Base-by-base conservation (phyloP, 2,888 invertebrate genomes). In the Troides helena region DNA sequence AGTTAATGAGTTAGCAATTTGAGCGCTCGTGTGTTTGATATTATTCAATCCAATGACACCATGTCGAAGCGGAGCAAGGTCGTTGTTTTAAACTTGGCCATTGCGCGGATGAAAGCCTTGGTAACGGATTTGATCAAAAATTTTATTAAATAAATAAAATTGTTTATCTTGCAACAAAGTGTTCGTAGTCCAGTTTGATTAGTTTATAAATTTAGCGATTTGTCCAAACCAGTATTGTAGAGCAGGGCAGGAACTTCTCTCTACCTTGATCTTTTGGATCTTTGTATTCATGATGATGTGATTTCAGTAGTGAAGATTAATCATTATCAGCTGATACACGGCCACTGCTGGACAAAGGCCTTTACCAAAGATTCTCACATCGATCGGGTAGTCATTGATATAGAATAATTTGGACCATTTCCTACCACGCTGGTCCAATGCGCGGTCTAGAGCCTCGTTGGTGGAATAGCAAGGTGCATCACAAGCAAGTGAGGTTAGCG, bases 1-100 rank as follows among this genome's bases (percentile, higher is more conserved):
- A 71, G 62, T 66, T 69, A 72, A 73, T 72, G 71, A 71, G 70
- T 23, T 61, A 63, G 72, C 72, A 69, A 72, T 73, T 73, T 72
- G 67, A 53, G 61, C 50, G 65, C 46, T 65, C 58, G 65, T 66
- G 69, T 56, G 61, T 65, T 69, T 65, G 58, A 59, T 63, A 53
- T 63, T 63, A 70, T 67, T 62, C 58, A 18, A 59, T 36, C 65
- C 39, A 61, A 62, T 62, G 62, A 58, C 67, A 70, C 70, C 67
- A 63, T 70, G 63, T 25, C 23, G 21, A 70, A 67, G 30, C 67
- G n/a, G 67, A 59, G 63, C 70, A 67, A 70, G 70, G 70, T 60
- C 67, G 43, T 30, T 43, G 18, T n/a, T 65, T 43, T 56, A 53
- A 63, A 67, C 63, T 66, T 67, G 70, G 59, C 58, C 67, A 63